Base-by-base conservation (phyloP, 2,797 vertebrate genomes). In the Melanotaenia pygmaea region DNA sequence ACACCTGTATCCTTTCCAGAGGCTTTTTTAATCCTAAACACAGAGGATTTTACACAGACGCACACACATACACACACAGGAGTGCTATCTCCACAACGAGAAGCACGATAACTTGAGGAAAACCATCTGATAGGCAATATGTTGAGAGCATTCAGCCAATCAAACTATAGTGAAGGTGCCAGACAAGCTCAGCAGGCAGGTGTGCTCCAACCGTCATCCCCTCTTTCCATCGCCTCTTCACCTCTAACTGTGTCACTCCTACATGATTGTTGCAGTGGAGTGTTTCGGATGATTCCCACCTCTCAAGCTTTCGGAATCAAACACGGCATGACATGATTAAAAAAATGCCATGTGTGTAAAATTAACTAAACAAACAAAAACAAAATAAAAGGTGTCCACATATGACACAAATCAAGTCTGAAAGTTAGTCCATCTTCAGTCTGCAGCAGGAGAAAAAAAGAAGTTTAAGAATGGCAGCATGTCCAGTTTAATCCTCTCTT, bases 371-470 rank as follows among this genome's bases (percentile, higher is more conserved):
- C 5, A 47, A n/a, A 45, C 16, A 45, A 2, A 45, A 47, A 47
- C 38, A 16, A 47, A 47, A 50, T 3, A 51, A 0, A 12, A 26
- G 28, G 24, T 32, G 66, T 82, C 78, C 76, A 72, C 56, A 1
- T n/a, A 3, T n/a, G 51, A 51, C 8, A 34, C 26, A 37, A 43
- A 69, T 65, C 76, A 76, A n/a, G 47, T 67, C 59, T 62, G 68
- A 88, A 91, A 90, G 86, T 90, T 87, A 78, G 82, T 91, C 86
- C 86, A 30, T 80, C 81, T 83, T 86, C 71, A 74, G 13, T 68
- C 59, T 76, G 67, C 72, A 59, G 65, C 70, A 54, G 32, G 38
- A 18, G 32, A 59, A 40, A 54, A 35, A 30, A 4, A 18, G 8
- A 70, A 65, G 67, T 24, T 80, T 10, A 80, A 53, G 60, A 71